These are phyloP conservation scores for Heliocidaris erythrogramma DNA, from an alignment of 35 echinoderm and acorn worm genomes.

Conservation along the genomic window DNA sequence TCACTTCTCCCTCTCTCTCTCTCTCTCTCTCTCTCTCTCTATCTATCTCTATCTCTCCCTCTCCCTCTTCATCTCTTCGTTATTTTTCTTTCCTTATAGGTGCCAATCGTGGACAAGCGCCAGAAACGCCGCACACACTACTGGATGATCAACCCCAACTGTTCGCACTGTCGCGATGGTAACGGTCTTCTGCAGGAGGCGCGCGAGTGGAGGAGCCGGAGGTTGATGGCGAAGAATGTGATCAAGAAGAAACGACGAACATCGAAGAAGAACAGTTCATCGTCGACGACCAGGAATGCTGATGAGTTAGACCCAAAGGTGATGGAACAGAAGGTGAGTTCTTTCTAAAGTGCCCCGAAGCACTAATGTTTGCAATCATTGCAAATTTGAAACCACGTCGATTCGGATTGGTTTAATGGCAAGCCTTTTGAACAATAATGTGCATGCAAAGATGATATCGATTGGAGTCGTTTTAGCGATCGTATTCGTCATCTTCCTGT, in stretches of 20 bases:
- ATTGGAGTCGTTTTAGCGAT: too few species aligned
- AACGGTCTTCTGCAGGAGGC: constrained; percentile 6
- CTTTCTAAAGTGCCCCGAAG: too few species aligned
- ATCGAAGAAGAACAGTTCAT: neutral
- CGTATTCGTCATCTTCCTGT: too few species aligned
- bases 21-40: too few species aligned
- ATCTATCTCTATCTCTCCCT: too few species aligned
- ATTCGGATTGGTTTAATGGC: too few species aligned
- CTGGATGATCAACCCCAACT: constrained; percentile 51
- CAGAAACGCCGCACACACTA: neutral
- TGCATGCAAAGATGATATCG: too few species aligned
- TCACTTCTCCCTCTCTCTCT: too few species aligned
- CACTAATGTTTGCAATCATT: too few species aligned
- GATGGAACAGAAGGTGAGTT: neutral
- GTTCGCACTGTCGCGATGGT: constrained; percentile 42
- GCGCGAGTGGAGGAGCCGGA: neutral
- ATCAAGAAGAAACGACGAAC: neutral
- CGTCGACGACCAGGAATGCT: constrained; percentile 24
- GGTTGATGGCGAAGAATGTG: neutral
- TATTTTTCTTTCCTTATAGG: neutral
- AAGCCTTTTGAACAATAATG: too few species aligned
- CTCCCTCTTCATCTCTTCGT: neutral
- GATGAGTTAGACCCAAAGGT: neutral
- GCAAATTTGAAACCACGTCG: too few species aligned
- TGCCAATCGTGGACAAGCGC: neutral